Evolutionary conservation across 2,888 invertebrate genomes (phyloP), one percentile per base, ranked within the genome.

Genomic region (Diploptera punctata): DNA sequence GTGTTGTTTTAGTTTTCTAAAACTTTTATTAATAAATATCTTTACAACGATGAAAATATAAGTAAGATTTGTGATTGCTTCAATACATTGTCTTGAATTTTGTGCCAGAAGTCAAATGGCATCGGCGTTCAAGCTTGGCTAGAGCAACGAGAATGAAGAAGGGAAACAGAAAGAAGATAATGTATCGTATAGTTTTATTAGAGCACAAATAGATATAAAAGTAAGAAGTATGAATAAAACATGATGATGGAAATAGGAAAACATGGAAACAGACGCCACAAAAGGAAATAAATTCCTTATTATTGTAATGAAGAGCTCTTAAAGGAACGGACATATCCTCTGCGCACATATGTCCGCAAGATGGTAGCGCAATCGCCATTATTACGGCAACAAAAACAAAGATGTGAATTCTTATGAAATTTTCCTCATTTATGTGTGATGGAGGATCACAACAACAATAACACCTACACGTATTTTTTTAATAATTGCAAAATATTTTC

Each of bases 201-300:
- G 26, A 65, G 21, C 38, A 61, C 33, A 61, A 61, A 38, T 19
- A 38, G 38, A 38, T 38, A 61, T n/a, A 61, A 61, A 33, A 61
- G 19, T 38, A 33, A 38, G 26, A 26, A 3, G 18, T 24, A 65
- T 65, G 65, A 65, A 65, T 65, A 65, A 65, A 44, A 47, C 65
- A 65, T 65, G 7, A 26, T 43, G 65, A 24, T 29, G 65, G 65
- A 65, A 65, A 65, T 65, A 47, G 44, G n/a, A 65, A 65, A 65
- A 47, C 65, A 65, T 47, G 65, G 24, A 62, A 65, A 47, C 65
- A 65, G 65, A 65, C 65, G 65, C 65, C 65, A 26, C 65, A 26
- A 44, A 65, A 47, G 47, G 24, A 65, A 26, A 65, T 47, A 26
- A 65, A 65, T 65, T 65, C 44, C 44, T 65, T 65, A 65, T 65